Percentiles rank a stretch among this genome's conserved stretches.
These are phyloP conservation scores for Lasioglossum figueresi DNA, from an alignment of 2,888 invertebrate species.

Conservation along the genomic window DNA sequence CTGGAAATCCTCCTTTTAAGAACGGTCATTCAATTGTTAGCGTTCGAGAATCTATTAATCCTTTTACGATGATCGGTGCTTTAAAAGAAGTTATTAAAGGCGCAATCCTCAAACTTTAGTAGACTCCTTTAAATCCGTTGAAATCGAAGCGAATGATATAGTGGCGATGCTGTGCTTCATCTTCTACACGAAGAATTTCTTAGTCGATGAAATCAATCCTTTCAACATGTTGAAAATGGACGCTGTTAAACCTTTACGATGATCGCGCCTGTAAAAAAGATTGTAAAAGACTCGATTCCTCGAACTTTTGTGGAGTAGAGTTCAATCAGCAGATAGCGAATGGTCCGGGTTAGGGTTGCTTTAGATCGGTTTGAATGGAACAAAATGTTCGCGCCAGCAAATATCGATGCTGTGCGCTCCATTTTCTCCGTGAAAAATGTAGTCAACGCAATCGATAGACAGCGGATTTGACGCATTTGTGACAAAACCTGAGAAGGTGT, in stretches of 20 bases:
- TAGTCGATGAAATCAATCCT: background rate
- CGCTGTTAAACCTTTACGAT: background rate
- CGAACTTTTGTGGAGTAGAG: background rate
- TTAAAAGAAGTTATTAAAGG: background rate
- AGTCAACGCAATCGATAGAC: background rate
- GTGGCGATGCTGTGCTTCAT: background rate
- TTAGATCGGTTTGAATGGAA: background rate
- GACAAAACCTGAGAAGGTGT: no score
- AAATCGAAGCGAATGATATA: background rate
- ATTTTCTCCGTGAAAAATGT: background rate
- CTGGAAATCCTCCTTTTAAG: background rate
- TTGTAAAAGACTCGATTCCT: background rate
- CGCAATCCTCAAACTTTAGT: background rate
- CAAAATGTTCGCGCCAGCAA: background rate
- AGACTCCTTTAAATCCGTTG: background rate
- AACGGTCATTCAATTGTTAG: background rate
- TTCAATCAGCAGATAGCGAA: background rate
- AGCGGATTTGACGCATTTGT: no score
- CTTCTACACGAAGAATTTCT: background rate
- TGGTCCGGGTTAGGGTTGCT: background rate
- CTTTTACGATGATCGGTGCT: background rate
- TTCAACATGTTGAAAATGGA: background rate
- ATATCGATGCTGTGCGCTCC: background rate
- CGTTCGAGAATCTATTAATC: background rate
- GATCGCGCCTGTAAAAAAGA: background rate